phyloP scores from a whole-genome alignment of 2,113 vertebrate genomes.

The Gnathonemus echidnorhynchus region DNA sequence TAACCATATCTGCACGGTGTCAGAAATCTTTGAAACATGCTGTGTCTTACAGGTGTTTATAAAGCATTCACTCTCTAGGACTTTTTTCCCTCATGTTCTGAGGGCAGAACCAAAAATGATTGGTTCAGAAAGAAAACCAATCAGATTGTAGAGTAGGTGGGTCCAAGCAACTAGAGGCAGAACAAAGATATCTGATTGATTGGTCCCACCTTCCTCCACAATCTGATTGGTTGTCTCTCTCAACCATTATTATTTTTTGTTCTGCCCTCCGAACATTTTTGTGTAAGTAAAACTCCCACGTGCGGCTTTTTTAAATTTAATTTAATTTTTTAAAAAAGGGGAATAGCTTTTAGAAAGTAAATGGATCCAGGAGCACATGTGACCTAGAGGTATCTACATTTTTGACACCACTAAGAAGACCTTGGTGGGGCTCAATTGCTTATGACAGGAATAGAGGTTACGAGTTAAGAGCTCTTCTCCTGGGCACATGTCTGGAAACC shows the following conservation, averaged over 20 bases:
- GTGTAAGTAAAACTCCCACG: no score
- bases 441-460: not conserved
- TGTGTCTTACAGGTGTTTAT: not conserved
- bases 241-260: no score
- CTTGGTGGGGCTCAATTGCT: not conserved
- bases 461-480: not conserved
- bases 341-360: not conserved
- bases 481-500: not conserved
- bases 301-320: not conserved
- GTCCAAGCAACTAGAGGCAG: no score
- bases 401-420: not conserved
- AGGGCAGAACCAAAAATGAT: no score
- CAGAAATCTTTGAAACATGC: not conserved
- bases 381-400: not conserved
- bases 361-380: not conserved
- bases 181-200: no score
- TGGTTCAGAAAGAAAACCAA: no score
- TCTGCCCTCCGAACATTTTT: no score
- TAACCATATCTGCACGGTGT: not conserved
- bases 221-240: no score
- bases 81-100: no score
- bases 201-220: no score
- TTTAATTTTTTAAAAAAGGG: not conserved
- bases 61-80: not conserved
- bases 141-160: no score